phyloP scores from a whole-genome alignment of 1,140 invertebrate species.

The Euura lappo region DNA sequence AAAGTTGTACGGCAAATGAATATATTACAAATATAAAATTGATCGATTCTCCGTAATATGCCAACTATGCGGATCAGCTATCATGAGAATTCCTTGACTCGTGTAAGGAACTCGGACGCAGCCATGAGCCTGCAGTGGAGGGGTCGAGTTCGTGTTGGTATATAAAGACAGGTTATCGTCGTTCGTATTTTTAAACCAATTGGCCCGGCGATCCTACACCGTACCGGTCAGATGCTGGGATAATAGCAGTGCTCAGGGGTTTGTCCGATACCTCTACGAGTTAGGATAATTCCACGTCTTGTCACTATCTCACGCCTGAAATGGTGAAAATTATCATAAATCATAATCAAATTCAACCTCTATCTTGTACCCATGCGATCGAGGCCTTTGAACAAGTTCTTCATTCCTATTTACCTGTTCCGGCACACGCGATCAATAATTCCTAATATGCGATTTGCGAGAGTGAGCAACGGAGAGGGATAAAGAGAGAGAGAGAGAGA shows the following conservation, averaged over 20 bases:
- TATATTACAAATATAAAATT: too few relatives aligned
- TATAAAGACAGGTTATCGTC: background rate
- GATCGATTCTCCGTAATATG: too few relatives aligned
- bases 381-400: too few relatives aligned
- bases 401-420: too few relatives aligned
- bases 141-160: background rate
- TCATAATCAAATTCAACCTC: slow-evolving; percentile 10
- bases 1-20: too few relatives aligned
- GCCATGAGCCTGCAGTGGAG: too few relatives aligned
- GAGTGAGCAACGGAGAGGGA: background rate
- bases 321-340: slow-evolving; percentile 19
- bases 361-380: background rate
- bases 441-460: background rate
- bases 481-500: too few relatives aligned
- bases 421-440: too few relatives aligned
- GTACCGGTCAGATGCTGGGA: slow-evolving; percentile 26
- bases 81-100: too few relatives aligned
- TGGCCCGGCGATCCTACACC: background rate
- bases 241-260: slow-evolving; percentile 38
- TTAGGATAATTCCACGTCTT: slow-evolving; percentile 44
- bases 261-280: slow-evolving; percentile 36
- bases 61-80: too few relatives aligned
- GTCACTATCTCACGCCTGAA: slow-evolving; percentile 23
- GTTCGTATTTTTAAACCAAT: background rate
- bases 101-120: too few relatives aligned